These are phyloP conservation scores for Pomacea canaliculata DNA, from an alignment of 2,888 invertebrate genomes.

Conservation along the genomic window DNA sequence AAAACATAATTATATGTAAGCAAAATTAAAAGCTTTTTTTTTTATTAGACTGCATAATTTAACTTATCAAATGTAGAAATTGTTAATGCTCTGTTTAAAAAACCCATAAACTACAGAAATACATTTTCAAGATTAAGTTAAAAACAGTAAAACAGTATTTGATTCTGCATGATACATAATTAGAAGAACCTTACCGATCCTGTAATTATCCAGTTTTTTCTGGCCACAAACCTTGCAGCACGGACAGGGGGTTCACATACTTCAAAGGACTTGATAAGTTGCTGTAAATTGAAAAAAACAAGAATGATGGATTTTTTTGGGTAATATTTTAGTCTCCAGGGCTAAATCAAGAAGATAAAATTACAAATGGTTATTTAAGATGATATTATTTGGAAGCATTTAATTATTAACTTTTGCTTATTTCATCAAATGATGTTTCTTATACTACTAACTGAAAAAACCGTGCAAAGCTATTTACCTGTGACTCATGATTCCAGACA, in stretches of 20 bases:
- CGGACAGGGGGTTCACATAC: constrained; percentile 95
- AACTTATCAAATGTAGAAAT: too few relatives aligned
- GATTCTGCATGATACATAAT: neutral
- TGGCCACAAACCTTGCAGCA: constrained; percentile 93
- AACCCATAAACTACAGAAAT: too few relatives aligned
- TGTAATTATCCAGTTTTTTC: constrained; percentile 98
- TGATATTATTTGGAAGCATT: too few relatives aligned
- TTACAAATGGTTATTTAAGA: too few relatives aligned
- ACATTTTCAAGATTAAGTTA: too few relatives aligned
- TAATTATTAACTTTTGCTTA: too few relatives aligned
- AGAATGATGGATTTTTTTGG: too few relatives aligned
- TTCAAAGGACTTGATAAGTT: constrained; percentile 75
- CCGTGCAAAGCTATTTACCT: constrained; percentile 69
- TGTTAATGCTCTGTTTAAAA: too few relatives aligned
- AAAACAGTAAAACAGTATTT: too few relatives aligned
- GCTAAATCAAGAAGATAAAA: neutral
- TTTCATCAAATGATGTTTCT: too few relatives aligned
- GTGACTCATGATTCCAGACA: constrained; percentile 98
- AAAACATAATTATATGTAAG: neutral
- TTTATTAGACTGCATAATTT: neutral
- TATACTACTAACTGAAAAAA: too few relatives aligned
- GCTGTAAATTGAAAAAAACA: constrained; percentile 50
- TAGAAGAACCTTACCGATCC: constrained; percentile 77
- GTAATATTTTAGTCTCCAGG: neutral
- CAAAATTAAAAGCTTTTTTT: neutral